phyloP scores from a whole-genome alignment of 2,797 vertebrate species.

The Bradypus variegatus region DNA sequence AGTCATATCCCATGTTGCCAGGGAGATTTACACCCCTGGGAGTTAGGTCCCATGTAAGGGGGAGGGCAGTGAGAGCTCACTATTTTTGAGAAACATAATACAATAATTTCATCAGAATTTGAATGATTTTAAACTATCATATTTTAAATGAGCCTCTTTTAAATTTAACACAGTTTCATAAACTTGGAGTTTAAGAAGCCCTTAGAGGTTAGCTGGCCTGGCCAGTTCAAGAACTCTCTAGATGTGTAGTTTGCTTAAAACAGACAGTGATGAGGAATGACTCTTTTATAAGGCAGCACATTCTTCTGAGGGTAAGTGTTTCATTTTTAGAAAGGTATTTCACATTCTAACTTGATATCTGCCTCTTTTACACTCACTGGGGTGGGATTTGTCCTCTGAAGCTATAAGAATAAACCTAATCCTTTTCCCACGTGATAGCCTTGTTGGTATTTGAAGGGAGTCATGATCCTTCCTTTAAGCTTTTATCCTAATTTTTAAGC shows the following conservation, averaged over 20 bases:
- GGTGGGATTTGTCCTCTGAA: not conserved
- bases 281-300: not conserved
- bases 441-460: constrained; percentile 35
- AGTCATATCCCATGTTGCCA: too few species aligned
- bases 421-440: constrained; percentile 34
- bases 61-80: not conserved
- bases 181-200: not conserved
- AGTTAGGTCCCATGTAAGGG: too few species aligned
- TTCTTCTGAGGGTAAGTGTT: not conserved
- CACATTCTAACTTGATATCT: not conserved
- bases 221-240: not conserved
- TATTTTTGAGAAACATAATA: not conserved
- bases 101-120: not conserved
- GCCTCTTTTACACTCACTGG: not conserved
- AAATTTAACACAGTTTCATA: constrained; percentile 22
- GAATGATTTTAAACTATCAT: not conserved
- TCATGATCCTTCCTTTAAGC: not conserved
- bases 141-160: constrained; percentile 27
- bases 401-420: constrained; percentile 2
- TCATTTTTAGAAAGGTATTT: constrained; percentile 25
- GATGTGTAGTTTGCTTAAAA: not conserved
- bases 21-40: too few species aligned
- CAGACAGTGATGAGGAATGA: not conserved
- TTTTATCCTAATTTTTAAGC: constrained; percentile 9
- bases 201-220: not conserved